Percentiles rank a stretch among this genome's conserved stretches.
phyloP scores from a whole-genome alignment of 2,797 vertebrate species.

The Lepus townsendii region DNA sequence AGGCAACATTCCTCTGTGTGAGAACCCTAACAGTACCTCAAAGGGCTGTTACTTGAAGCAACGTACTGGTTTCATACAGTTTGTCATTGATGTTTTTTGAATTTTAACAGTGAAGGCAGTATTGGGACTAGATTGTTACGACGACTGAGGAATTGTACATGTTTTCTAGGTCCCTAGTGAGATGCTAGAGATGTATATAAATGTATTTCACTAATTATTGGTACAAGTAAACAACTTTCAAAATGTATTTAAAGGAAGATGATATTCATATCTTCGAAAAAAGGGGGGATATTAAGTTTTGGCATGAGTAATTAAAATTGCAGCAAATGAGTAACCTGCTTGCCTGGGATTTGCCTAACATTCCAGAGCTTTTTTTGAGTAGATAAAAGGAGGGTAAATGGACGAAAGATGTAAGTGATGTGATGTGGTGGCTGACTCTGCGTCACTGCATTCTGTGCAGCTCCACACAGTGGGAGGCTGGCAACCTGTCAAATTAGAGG shows the following conservation, averaged over 20 bases:
- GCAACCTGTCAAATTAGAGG: neutral
- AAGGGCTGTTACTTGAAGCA: constrained; percentile 59
- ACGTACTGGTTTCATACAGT: constrained; percentile 26
- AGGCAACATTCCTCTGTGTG: neutral
- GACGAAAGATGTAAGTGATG: neutral
- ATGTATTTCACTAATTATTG: constrained; percentile 1
- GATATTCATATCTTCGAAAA: neutral
- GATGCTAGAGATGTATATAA: neutral
- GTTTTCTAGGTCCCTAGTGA: neutral
- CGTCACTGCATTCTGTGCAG: neutral
- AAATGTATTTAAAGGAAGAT: constrained; percentile 32
- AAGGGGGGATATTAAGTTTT: neutral
- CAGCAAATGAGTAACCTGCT: neutral
- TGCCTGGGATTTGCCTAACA: neutral
- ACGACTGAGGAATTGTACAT: neutral
- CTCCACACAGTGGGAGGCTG: neutral
- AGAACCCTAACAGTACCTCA: constrained; percentile 12
- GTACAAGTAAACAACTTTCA: neutral
- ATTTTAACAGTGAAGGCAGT: neutral
- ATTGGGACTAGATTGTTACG: neutral
- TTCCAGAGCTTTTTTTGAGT: neutral
- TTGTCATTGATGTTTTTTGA: neutral
- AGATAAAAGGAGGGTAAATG: neutral
- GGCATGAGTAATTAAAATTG: neutral
- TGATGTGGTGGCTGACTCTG: neutral